Evolutionary conservation across 2,888 invertebrate genomes (phyloP).

Genomic region (Mongoloraphidia duomilia): DNA sequence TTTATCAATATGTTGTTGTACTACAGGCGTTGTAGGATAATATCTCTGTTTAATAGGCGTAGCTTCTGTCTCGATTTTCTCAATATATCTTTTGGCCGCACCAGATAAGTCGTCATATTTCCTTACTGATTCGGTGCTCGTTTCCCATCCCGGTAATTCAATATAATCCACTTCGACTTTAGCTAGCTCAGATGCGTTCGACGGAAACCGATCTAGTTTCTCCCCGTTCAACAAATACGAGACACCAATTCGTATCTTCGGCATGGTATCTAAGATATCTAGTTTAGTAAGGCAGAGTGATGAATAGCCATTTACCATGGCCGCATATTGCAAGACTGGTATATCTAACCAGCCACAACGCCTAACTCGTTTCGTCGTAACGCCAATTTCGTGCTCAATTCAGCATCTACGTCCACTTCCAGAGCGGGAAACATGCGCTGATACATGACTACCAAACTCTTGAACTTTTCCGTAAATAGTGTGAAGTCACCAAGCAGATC

Average conservation of each 20-base stretch:
- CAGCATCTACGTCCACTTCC: conserved; percentile 66
- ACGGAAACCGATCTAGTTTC: conserved; percentile 67
- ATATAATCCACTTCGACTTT: conserved; percentile 72
- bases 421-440: conserved; percentile 72
- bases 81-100: conserved; percentile 71
- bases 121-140: conserved; percentile 62
- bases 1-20: too few relatives aligned
- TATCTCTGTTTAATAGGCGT: too few relatives aligned
- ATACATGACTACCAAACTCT: conserved; percentile 62
- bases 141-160: conserved; percentile 79
- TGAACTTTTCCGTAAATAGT: conserved; percentile 79
- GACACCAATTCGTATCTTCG: conserved; percentile 43
- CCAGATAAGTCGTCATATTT: conserved; percentile 66
- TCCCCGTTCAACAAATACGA: conserved; percentile 68
- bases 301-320: conserved; percentile 91
- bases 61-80: conserved; percentile 69
- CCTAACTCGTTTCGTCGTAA: conserved; percentile 86
- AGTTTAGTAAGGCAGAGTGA: conserved; percentile 90
- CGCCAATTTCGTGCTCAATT: conserved; percentile 74
- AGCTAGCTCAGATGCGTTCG: conserved; percentile 62
- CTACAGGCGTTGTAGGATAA: too few relatives aligned
- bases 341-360: conserved; percentile 98
- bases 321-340: conserved; percentile 76
- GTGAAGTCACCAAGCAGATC: conserved; percentile 85
- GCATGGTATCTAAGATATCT: conserved; percentile 82